Evolutionary conservation across 2,797 vertebrate species (phyloP), one percentile per base, ranked within the genome.

Genomic region (Thalassophryne amazonica): DNA sequence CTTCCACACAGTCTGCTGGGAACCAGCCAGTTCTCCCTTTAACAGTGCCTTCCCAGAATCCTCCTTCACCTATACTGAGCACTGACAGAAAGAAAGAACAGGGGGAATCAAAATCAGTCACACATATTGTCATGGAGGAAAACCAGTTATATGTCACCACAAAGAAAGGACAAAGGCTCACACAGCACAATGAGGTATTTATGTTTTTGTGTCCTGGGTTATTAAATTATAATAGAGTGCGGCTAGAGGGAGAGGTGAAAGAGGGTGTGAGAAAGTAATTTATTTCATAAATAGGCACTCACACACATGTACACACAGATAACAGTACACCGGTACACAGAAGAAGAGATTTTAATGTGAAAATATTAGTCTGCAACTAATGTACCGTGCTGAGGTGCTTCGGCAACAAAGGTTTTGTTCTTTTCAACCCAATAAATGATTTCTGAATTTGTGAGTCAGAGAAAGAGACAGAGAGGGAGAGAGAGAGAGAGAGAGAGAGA

Each of bases 21-120:
- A 99, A 98, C 97, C 97, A 99, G 52, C 97, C 96, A 0, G 95
- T 88, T 28, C 94, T 93, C 21, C 97, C 95, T n/a, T 95, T 93
- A 59, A 93, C 87, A 10, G 92, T 96, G 78, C 96, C 96, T 90
- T 98, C 97, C 97, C 95, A 99, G 89, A 95, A 99, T 30, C 95
- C 96, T 3, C 95, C 96, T 90, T 98, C 95, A 0, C 95, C 95
- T 20, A 99, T 90, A 83, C 95, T 99, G 69, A 98, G 81, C 67
- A 99, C 97, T 99, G 72, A 29, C 11, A 55, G 39, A 63, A 36
- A 73, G 3, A 63, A 22, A 65, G 16, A 48, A 41, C 4, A 22
- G 5, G 3, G n/a, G 6, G 16, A 11, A 12, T 24, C 34, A 7
- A 19, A 53, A 45, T 69, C 21, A 63, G 54, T 74, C 41, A 54